These are phyloP conservation scores for Zhengitettix transpicula DNA, from an alignment of 2,888 invertebrate genomes.

Conservation along the genomic window DNA sequence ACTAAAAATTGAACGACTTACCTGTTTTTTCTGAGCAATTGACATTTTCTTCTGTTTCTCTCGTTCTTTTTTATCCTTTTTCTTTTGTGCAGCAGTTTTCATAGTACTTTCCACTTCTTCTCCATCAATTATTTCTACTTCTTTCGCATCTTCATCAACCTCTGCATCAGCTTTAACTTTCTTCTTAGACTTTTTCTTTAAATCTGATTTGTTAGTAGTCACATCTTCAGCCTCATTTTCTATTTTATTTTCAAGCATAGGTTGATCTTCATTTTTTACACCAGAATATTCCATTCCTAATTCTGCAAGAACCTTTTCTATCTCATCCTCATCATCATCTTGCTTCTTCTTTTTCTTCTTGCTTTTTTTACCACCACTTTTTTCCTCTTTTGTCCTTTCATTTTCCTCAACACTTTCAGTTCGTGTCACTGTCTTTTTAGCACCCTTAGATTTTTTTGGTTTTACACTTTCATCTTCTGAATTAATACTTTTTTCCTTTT, in stretches of 20 bases:
- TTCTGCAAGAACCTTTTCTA: constrained; percentile 71
- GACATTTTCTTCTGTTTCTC: constrained; percentile 59
- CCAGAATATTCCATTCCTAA: constrained; percentile 65
- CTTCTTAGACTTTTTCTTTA: constrained; percentile 12
- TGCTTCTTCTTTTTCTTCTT: constrained; percentile 35
- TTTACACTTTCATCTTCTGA: constrained; percentile 7
- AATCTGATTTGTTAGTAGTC: constrained; percentile 12
- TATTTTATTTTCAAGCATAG: constrained; percentile 18
- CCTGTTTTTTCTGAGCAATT: constrained; percentile 36
- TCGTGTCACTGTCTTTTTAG: neutral
- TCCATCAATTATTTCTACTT: constrained; percentile 33
- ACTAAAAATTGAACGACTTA: constrained; percentile 7
- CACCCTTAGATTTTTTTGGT: neutral
- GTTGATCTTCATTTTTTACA: constrained; percentile 31
- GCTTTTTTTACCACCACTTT: constrained; percentile 10
- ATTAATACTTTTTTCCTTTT: constrained; percentile 6
- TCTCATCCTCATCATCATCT: constrained; percentile 54
- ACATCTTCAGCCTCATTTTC: constrained; percentile 10
- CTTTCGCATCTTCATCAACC: constrained; percentile 22
- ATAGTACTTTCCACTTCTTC: constrained; percentile 41
- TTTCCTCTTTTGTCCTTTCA: constrained; percentile 7
- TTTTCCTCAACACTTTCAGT: neutral
- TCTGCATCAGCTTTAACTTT: constrained; percentile 22
- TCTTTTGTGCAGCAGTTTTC: constrained; percentile 74
- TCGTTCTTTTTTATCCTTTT: constrained; percentile 75